Base-by-base conservation (phyloP, 2,113 vertebrate species). In the Pelvicachromis taeniatus region DNA sequence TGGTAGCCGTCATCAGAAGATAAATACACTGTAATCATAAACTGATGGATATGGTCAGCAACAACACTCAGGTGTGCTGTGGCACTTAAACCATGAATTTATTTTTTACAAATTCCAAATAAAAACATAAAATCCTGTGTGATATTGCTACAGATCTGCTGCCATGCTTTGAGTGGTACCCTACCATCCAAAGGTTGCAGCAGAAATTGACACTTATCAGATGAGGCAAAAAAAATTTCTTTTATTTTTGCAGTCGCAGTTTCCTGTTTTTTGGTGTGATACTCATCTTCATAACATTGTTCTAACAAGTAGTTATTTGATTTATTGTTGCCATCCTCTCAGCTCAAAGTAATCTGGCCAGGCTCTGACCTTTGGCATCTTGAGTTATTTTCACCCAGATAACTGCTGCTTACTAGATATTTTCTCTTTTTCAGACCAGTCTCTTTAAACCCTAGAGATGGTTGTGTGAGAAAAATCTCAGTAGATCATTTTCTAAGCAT, bases 121-220 rank as follows among this genome's bases (percentile, higher is more conserved):
- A 61, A 61, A n/a, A 61, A n/a, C 5, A 35, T 35, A 61, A 61
- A 35, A 0, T 31, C 11, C 31, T 8, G 8, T 17, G 35, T 61
- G 9, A 61, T 61, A n/a, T 61, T 61, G 58, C 0, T 61, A 35
- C 31, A 61, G 31, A 61, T 61, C 17, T n/a, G 58, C 58, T 61
- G 31, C 35, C 19, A n/a, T 61, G 58, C 35, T 31, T 61, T 35
- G 17, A 61, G 31, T n/a, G 61, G n/a, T 21, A 40, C n/a, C 61
- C 35, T 65, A 23, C 35, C 61, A 40, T 65, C 35, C 11, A 0
- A 21, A 42, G 12, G n/a, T 68, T 21, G 35, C 35, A 14, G 35
- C 35, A 68, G 35, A 68, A 68, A 23, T 68, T 23, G 35, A 68
- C n/a, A 68, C 35, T 65, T 8, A 65, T 68, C 35, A 68, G n/a